Evolutionary conservation across 2,888 invertebrate species (phyloP), one percentile per base, ranked within the genome.

Genomic region (Eretmocerus hayati): DNA sequence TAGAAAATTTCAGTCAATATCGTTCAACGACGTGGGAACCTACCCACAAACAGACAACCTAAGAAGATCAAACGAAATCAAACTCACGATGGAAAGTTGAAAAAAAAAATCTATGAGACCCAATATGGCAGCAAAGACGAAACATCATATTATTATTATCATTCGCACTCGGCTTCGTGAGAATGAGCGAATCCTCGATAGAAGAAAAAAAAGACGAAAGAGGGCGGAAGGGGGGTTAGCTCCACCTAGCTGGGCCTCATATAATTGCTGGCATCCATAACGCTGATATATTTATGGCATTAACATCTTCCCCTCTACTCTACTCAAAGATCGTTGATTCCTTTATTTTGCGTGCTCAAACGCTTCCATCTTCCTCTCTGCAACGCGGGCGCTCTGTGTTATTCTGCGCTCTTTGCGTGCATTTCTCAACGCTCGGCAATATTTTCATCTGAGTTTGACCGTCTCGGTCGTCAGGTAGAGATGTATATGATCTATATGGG

Each of bases 181-280:
- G 26, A 26, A 6, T 9, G 26, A 26, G 11, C 8, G 8, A 9
- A 11, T 11, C 26, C 26, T 11, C 26, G 11, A 26, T 6, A 6
- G 26, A 26, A 11, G 8, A 19, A 8, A 16, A 9, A 20, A 15
- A 16, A 8, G 2, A 11, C 26, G 22, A 8, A 16, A 9, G 26
- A 15, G 20, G 6, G 2, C 33, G 26, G 36, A 26, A 26, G 8
- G 26, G 26, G 26, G 8, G 9, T 36, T 15, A 45, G 38, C 67
- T 66, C 66, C 26, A 26, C 26, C 26, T 26, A 58, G 60, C n/a
- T n/a, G n/a, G n/a, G n/a, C n/a, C 65, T 67, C 67, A 62, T 68
- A 68, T 70, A 70, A 70, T 70, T 70, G 69, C 69, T 67, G 67
- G 69, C 69, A 69, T 70, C 69, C 69, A 69, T 70, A 70, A 70